Percentiles rank a stretch among this genome's conserved stretches.
Evolutionary conservation across 2,888 invertebrate species (phyloP).

Genomic region (Lasioglossum vierecki): DNA sequence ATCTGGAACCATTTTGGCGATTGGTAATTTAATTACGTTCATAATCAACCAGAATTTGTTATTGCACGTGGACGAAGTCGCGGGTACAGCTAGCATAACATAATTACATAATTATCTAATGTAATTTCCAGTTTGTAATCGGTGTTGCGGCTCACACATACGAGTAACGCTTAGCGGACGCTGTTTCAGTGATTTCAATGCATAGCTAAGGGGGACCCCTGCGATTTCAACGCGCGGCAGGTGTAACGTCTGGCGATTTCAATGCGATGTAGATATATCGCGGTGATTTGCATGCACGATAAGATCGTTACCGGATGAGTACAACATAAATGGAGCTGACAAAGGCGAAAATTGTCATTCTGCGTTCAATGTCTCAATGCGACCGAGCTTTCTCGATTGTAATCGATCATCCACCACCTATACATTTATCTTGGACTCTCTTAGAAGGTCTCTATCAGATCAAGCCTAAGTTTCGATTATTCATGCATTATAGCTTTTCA

Average conservation of each 20-base stretch:
- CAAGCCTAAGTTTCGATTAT: not conserved
- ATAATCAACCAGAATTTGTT: too few relatives aligned
- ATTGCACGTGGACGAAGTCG: too few relatives aligned
- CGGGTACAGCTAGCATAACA: too few relatives aligned
- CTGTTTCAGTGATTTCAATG: not conserved
- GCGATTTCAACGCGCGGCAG: not conserved
- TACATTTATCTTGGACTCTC: not conserved
- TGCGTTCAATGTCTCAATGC: not conserved
- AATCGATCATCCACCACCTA: not conserved
- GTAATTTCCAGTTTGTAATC: too few relatives aligned
- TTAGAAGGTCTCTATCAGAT: not conserved
- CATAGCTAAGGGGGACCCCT: not conserved
- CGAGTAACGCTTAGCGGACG: not conserved
- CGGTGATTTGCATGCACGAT: not conserved
- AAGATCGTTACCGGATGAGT: conserved; percentile 1
- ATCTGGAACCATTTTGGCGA: too few relatives aligned
- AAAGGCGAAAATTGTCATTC: not conserved
- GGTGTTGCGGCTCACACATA: not conserved
- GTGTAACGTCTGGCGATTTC: not conserved
- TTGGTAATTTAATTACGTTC: too few relatives aligned
- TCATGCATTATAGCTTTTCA: not conserved
- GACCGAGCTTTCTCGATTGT: not conserved
- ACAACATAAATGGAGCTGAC: not conserved
- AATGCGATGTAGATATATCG: not conserved
- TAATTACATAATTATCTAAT: too few relatives aligned